A percentile compares a stretch with the other conserved stretches of the same genome.
Evolutionary conservation across 2,113 vertebrate species (phyloP).

Genomic region (Todiramphus saurophagus): DNA sequence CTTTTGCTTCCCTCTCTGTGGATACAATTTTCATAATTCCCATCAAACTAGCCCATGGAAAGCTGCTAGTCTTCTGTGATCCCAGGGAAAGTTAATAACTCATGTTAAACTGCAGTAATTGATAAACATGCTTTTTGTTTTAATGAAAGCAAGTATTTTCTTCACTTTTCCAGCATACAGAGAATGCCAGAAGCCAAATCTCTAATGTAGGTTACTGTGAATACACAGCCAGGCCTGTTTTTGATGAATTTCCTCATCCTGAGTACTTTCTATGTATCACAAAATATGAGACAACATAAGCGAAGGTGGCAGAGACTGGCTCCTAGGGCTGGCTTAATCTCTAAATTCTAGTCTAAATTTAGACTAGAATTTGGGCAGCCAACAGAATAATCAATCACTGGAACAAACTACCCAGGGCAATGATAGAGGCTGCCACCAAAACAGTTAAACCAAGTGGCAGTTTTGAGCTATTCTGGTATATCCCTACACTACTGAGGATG

Average conservation of each 20-base stretch:
- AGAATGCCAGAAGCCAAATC: neutral
- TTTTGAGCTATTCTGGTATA: neutral
- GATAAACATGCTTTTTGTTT: neutral
- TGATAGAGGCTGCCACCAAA: neutral
- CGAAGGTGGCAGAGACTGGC: neutral
- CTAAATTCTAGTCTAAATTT: neutral
- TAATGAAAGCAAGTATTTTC: neutral
- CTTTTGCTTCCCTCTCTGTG: neutral
- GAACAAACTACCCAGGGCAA: neutral
- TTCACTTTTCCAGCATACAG: neutral
- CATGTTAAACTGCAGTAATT: neutral
- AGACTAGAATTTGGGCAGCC: neutral
- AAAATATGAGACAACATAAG: neutral
- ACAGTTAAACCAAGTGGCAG: neutral
- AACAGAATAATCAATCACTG: neutral
- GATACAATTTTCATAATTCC: neutral
- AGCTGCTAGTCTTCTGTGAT: neutral
- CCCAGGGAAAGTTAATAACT: neutral
- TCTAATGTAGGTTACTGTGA: accelerated
- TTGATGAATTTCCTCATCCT: neutral
- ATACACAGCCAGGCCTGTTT: neutral
- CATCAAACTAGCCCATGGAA: neutral
- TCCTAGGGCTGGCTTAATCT: neutral
- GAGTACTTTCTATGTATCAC: neutral
- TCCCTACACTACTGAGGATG: neutral